Percentiles rank a stretch among this genome's conserved stretches.
Conservation (phyloP, 23 tunicate species). For the Oikopleura vanhoeffeni region DNA sequence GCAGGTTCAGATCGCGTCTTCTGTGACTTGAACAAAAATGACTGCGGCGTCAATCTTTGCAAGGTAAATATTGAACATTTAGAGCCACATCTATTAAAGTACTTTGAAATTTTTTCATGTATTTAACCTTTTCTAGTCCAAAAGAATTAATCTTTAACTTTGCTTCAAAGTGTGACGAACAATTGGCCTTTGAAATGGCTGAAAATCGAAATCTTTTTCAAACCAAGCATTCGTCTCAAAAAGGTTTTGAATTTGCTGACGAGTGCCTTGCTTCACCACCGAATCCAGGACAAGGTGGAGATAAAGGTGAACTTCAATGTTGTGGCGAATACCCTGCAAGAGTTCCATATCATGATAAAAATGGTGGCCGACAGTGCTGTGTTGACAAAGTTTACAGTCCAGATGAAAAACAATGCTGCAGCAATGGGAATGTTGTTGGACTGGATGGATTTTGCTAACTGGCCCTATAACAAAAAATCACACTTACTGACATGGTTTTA, state of each 20-base stretch:
- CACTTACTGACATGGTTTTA: too few relatives aligned
- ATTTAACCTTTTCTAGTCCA: too few relatives aligned
- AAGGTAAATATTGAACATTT: too few relatives aligned
- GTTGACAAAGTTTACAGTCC: not conserved
- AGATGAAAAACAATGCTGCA: not conserved
- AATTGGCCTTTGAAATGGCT: not conserved
- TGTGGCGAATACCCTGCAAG: not conserved
- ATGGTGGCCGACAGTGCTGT: not conserved
- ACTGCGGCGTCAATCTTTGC: not conserved
- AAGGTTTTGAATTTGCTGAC: not conserved
- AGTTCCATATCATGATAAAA: not conserved
- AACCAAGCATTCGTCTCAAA: not conserved
- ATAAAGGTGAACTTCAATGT: not conserved
- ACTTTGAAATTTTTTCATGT: too few relatives aligned
- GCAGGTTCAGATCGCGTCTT: not conserved
- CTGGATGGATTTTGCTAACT: not conserved
- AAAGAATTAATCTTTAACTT: too few relatives aligned
- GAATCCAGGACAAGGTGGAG: not conserved
- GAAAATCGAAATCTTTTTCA: not conserved
- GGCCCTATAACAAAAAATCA: too few relatives aligned
- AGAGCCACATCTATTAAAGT: too few relatives aligned
- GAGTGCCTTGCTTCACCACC: not conserved
- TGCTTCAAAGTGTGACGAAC: constrained; percentile 2
- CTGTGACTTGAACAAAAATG: not conserved
- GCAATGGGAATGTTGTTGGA: not conserved